Conservation (phyloP, 2,113 vertebrate genomes). For the Microcebus jonahi region DNA sequence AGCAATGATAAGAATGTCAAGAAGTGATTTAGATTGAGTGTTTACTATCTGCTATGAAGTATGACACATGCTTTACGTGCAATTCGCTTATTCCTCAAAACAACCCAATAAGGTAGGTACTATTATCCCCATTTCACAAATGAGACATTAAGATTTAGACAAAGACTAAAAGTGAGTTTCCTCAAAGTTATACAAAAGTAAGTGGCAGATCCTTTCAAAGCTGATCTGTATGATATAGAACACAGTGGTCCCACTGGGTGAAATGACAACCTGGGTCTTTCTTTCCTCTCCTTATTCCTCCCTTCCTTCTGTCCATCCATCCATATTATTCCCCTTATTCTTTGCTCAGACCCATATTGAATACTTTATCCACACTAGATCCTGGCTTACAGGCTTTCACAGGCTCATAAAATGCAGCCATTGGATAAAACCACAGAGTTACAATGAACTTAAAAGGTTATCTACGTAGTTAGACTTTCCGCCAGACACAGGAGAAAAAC, state of each 20-base stretch:
- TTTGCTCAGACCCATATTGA: background rate
- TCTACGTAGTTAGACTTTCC: background rate
- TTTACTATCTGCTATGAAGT: background rate
- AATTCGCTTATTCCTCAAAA: background rate
- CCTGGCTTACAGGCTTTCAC: background rate
- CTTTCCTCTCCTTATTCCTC: background rate
- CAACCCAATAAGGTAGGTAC: background rate
- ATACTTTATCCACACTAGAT: background rate
- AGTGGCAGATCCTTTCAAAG: background rate
- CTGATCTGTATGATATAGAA: background rate
- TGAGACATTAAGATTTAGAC: background rate
- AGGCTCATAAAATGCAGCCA: background rate
- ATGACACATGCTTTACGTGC: background rate
- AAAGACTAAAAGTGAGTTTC: background rate
- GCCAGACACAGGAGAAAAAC: background rate
- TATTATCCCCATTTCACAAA: background rate
- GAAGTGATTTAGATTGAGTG: background rate
- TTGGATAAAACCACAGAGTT: background rate
- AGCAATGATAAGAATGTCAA: background rate
- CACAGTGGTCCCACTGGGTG: background rate
- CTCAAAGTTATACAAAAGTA: background rate
- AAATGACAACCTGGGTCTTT: background rate
- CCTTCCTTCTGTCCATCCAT: background rate
- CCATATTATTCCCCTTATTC: background rate
- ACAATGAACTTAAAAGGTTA: background rate